These are phyloP conservation scores for Diadophis punctatus DNA, from an alignment of 2,113 vertebrate species.

Conservation along the genomic window DNA sequence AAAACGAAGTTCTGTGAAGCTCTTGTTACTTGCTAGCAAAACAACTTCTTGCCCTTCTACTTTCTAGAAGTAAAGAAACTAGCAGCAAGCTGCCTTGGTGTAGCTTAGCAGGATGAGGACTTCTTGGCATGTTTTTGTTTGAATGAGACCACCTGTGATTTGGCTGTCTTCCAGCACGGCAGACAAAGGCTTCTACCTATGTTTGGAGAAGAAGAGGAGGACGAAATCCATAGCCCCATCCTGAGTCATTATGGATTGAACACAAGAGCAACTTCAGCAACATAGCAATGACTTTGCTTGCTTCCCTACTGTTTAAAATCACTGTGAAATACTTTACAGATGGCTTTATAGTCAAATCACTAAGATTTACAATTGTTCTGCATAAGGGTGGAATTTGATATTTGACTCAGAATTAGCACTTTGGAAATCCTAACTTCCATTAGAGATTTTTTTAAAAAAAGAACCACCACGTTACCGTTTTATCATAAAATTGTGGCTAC, in stretches of 20 bases:
- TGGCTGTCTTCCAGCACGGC: background rate
- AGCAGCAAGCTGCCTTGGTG: background rate
- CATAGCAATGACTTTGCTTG: conserved; percentile 13
- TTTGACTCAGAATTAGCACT: background rate
- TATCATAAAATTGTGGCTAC: background rate
- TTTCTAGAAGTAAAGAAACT: background rate
- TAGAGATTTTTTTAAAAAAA: background rate
- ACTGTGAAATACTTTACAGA: background rate
- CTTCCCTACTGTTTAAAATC: background rate
- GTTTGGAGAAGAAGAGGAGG: conserved; percentile 14
- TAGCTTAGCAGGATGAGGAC: background rate
- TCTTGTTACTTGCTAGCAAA: background rate
- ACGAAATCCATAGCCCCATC: conserved; percentile 22
- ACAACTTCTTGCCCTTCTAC: background rate
- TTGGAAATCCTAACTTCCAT: background rate
- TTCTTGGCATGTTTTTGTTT: conserved; percentile 4
- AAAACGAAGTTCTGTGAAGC: background rate
- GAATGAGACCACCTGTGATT: background rate
- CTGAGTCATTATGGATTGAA: background rate
- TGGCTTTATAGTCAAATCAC: background rate
- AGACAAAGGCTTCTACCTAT: conserved; percentile 6
- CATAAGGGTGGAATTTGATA: background rate
- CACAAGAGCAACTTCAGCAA: conserved; percentile 22
- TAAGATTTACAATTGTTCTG: background rate
- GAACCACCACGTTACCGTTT: background rate